Evolutionary conservation across 1,140 invertebrate species (phyloP), one percentile per base, ranked within the genome.

Genomic region (Sinella curviseta): DNA sequence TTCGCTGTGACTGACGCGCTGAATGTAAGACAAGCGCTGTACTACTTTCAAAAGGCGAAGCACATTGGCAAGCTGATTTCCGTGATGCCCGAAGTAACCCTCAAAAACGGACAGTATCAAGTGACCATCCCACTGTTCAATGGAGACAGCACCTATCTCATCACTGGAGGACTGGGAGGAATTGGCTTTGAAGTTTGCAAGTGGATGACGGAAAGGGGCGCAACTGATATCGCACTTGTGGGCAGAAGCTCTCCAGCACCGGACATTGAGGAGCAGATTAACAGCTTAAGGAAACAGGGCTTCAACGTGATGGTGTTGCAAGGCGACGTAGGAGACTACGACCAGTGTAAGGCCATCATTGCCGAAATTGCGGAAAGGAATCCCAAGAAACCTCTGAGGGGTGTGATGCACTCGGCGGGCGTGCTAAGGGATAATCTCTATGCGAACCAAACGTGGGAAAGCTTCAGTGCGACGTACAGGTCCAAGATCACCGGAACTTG

Each of bases 161-260:
- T 70, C 31, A 70, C 65, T 31, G 65, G 65, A 14, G 65, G 30
- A n/a, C 24, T 70, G 8, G 65, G 65, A 14, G 65, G 65, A 8
- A 70, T 70, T 70, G 65, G 65, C 12, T 70, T 70, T 33, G 65
- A 31, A n/a, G 65, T 70, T 33, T 70, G 65, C 24, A 30, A 70
- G 31, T 70, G 65, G 31, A 70, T 70, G 65, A 2, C 31, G 65
- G 65, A 70, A n/a, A 70, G 31, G 31, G 65, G 65, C 2, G 65
- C 65, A 12, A 3, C 8, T 4, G 3, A 70, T 31, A 70, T 70
- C 31, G 26, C 31, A 14, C 31, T 70, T 14, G 31, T 24, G 2
- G 65, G 65, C 12, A 30, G 65, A 33, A 70, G 24, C 8, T 30
- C 65, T 16, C 65, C 65, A 14, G 24, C 4, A 2, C 30, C 65